Base-by-base conservation (phyloP, 2,113 vertebrate genomes). In the Anseranas semipalmata region DNA sequence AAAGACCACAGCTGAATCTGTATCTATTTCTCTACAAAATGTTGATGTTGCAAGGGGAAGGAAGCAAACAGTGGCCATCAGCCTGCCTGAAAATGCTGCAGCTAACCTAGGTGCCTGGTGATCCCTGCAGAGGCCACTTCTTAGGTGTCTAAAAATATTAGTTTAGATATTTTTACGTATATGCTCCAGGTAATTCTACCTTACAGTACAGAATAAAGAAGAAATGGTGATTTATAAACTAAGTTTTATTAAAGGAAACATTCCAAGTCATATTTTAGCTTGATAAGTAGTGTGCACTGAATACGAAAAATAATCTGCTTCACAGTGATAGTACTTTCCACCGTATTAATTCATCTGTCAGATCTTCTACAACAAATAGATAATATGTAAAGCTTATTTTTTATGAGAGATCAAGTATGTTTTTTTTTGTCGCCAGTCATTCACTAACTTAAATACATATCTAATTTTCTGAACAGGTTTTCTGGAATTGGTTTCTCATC, bases 21-120 rank as follows among this genome's bases (percentile, higher is more conserved):
- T 25, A 58, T 3, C 25, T 48, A 4, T 19, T 21, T 18, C 32
- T 35, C 55, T 6, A 28, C 1, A 72, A 75, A 91, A 72, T 7
- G 27, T 41, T 37, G 19, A 39, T 0, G 0, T 18, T 65, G 12
- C 22, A 66, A 62, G 1, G 2, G 62, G 20, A 80, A 84, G 21
- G 16, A 93, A 90, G 53, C 4, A 63, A 50, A 68, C 3, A 37
- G 8, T 0, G 3, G n/a, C 28, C 28, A 59, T 32, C 15, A 67
- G 66, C 48, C 21, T 59, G 24, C 43, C 39, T 70, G 48, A 76
- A 90, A 87, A 52, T 52, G 63, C 50, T 65, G 11, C 14, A 5
- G 0, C 4, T 0, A 0, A 45, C 7, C 1, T 1, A 72, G 30
- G 8, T 53, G 6, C 14, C 52, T 75, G 45, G 56, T 1, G 4